Conservation (phyloP, 2,888 invertebrate genomes). For the Doris montereyensis region DNA sequence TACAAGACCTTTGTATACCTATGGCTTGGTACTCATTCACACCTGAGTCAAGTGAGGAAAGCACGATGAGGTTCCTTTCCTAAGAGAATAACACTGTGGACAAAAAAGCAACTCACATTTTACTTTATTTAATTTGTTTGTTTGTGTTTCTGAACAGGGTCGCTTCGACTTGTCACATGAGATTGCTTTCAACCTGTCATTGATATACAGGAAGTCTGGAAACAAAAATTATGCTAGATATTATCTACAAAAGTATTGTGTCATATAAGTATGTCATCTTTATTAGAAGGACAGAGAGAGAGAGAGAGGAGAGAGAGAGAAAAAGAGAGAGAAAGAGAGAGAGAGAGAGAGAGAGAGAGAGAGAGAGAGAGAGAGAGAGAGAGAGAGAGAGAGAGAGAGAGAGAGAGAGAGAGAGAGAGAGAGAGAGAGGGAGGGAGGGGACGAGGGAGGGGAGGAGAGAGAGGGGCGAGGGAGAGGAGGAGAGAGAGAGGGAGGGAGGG, state of each 20-base stretch:
- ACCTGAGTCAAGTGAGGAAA: too few relatives aligned
- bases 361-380: constrained; percentile 25
- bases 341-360: constrained; percentile 21
- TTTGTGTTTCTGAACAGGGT: constrained; percentile 69
- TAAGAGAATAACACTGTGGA: too few relatives aligned
- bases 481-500: not conserved
- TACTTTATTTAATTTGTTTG: too few relatives aligned
- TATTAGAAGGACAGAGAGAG: not conserved
- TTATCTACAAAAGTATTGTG: constrained; percentile 84
- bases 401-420: constrained; percentile 2
- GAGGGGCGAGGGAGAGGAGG: not conserved
- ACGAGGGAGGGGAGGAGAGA: not conserved
- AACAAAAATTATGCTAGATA: constrained; percentile 84
- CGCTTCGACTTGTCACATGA: constrained; percentile 83
- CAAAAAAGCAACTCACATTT: not conserved
- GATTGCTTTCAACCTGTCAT: constrained; percentile 89
- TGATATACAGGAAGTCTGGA: constrained; percentile 85
- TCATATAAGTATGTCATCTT: constrained; percentile 52
- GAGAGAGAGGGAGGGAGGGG: not conserved
- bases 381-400: constrained; percentile 25
- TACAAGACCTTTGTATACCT: too few relatives aligned
- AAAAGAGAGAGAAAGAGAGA: not conserved
- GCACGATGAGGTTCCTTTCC: too few relatives aligned
- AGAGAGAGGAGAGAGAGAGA: not conserved
- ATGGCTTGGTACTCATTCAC: too few relatives aligned